Conservation (phyloP, 92 coral and sea anemone genomes). For the Nematostella vectensis region DNA sequence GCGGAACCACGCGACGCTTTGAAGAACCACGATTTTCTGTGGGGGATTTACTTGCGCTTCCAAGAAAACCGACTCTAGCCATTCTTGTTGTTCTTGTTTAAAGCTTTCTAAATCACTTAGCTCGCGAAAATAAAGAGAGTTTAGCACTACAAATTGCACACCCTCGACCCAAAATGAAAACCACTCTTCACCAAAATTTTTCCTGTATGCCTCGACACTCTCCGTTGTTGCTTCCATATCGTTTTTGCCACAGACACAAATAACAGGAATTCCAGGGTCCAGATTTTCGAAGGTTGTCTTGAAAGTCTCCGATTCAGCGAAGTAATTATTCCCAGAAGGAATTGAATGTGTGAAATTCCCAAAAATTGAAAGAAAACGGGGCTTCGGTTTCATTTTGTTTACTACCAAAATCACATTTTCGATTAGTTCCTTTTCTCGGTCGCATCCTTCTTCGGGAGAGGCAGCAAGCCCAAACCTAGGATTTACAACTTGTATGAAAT, state of each 20-base stretch:
- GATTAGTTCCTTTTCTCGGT: slow-evolving; percentile 37
- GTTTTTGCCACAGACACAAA: slow-evolving; percentile 65
- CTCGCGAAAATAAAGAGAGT: slow-evolving; percentile 52
- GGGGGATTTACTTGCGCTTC: slow-evolving; percentile 86
- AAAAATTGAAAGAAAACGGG: slow-evolving; percentile 66
- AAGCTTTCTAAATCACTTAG: slow-evolving; percentile 29
- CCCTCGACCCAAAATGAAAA: slow-evolving; percentile 88
- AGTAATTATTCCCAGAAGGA: slow-evolving; percentile 51
- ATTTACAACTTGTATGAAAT: slow-evolving; percentile 67
- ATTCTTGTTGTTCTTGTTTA: slow-evolving; percentile 53
- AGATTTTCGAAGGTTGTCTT: slow-evolving; percentile 53
- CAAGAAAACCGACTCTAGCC: slow-evolving; percentile 66
- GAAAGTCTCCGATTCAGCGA: slow-evolving; percentile 65
- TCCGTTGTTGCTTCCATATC: slow-evolving; percentile 59
- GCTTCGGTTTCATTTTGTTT: slow-evolving; percentile 68
- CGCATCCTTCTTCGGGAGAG: slow-evolving; percentile 69
- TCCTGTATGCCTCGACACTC: slow-evolving; percentile 53
- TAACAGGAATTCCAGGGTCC: slow-evolving; percentile 57
- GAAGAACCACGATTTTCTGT: slow-evolving; percentile 51
- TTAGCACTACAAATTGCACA: slow-evolving; percentile 59
- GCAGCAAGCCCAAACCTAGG: slow-evolving; percentile 65
- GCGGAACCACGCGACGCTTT: slow-evolving; percentile 58
- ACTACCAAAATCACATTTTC: slow-evolving; percentile 31
- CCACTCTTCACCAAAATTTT: slow-evolving; percentile 81
- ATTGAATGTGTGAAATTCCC: slow-evolving; percentile 61